These are phyloP conservation scores for Machaerirhynchus nigripectus DNA, from an alignment of 2,113 vertebrate species.

Conservation along the genomic window DNA sequence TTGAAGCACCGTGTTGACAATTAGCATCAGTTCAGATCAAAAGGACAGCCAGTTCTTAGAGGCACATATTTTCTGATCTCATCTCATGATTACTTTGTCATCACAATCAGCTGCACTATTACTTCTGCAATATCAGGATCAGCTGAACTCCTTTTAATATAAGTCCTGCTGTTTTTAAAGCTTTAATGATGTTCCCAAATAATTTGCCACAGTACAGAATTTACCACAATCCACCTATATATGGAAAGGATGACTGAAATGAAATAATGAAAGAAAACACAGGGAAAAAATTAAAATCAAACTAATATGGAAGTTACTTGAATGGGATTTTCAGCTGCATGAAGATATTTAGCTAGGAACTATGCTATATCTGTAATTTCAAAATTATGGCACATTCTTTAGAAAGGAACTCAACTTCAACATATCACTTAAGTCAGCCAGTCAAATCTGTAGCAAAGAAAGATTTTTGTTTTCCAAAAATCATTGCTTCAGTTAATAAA, in stretches of 20 bases:
- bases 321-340: background rate
- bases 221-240: background rate
- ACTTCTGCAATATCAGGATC: background rate
- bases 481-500: background rate
- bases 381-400: background rate
- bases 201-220: background rate
- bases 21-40: background rate
- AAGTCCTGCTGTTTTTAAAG: background rate
- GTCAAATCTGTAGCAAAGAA: background rate
- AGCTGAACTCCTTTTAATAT: background rate
- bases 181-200: background rate
- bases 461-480: background rate
- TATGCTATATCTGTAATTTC: background rate
- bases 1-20: background rate
- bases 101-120: background rate
- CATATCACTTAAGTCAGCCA: background rate
- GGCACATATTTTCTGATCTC: background rate
- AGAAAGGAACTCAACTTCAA: background rate
- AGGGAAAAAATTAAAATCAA: background rate
- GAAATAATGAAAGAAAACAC: background rate
- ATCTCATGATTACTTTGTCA: background rate
- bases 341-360: background rate
- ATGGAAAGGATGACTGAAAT: background rate
- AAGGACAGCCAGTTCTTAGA: background rate
- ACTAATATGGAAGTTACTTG: background rate